Percentiles rank a stretch among this genome's conserved stretches.
Evolutionary conservation across 2,113 vertebrate species (phyloP).

Genomic region (Genyomyrus donnyi): DNA sequence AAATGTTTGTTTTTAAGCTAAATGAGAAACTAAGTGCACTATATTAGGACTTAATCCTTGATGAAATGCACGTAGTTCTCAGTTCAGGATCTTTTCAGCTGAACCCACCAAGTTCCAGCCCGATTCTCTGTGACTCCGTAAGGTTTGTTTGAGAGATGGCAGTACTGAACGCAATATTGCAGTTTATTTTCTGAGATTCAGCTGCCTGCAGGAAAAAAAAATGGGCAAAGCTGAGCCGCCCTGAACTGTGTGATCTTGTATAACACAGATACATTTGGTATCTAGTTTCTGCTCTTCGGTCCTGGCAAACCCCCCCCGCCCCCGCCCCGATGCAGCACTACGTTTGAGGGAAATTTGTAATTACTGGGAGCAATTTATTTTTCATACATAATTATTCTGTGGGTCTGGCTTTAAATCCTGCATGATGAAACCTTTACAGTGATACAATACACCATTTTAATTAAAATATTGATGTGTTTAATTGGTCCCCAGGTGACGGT

Average conservation of each 20-base stretch:
- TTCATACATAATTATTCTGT: conserved; percentile 1
- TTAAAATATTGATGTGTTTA: neutral
- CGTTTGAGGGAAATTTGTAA: neutral
- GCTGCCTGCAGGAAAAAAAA: neutral
- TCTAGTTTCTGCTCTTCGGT: neutral
- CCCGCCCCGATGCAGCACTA: neutral
- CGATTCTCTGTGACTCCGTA: neutral
- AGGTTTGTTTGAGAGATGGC: neutral
- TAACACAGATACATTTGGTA: neutral
- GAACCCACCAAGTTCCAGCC: neutral
- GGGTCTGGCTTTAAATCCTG: neutral
- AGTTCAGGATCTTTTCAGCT: neutral
- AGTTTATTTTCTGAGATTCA: neutral
- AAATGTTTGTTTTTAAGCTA: neutral
- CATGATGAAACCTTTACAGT: neutral
- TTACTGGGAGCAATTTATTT: neutral
- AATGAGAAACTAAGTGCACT: neutral
- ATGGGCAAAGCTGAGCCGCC: neutral
- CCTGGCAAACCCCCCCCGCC: neutral
- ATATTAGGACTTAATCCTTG: neutral
- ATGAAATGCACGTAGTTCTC: neutral
- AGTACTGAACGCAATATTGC: neutral
- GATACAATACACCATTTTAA: neutral
- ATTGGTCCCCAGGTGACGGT: neutral
- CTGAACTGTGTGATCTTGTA: neutral